These are phyloP conservation scores for Tragopan temminckii DNA, from an alignment of 2,797 vertebrate genomes.

Conservation along the genomic window DNA sequence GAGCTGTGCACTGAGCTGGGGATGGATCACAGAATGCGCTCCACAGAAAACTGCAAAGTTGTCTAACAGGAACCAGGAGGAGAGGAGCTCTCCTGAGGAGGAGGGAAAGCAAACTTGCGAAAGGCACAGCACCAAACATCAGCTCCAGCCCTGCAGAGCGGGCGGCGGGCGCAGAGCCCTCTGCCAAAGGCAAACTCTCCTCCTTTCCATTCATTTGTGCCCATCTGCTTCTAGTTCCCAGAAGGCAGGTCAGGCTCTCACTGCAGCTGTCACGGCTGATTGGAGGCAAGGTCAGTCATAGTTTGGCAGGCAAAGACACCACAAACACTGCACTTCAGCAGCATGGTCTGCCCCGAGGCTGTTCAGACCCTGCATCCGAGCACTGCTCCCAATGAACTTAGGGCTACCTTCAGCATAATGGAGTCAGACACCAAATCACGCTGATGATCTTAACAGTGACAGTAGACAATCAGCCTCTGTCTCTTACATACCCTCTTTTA, in stretches of 20 bases:
- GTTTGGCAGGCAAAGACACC: neutral
- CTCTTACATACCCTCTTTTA: neutral
- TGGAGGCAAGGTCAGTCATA: neutral
- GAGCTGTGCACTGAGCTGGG: neutral
- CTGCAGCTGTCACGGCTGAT: accelerated
- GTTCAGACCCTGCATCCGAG: neutral
- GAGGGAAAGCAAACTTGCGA: neutral
- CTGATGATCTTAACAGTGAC: neutral
- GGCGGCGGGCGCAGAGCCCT: neutral
- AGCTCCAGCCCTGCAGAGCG: neutral
- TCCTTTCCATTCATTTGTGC: neutral
- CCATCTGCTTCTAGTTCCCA: neutral
- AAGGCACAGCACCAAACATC: neutral
- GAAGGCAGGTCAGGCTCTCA: neutral
- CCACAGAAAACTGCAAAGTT: neutral
- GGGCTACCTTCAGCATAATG: neutral
- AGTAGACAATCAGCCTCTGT: neutral
- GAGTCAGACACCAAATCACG: neutral
- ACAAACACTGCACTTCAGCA: neutral
- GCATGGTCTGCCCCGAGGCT: neutral
- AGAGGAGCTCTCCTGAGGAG: accelerated
- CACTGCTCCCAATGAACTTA: neutral
- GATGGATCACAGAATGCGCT: neutral
- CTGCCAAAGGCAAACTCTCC: neutral
- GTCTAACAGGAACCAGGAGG: neutral